Conservation (phyloP, 1,140 invertebrate species). For the Lasaia peninsularis region DNA sequence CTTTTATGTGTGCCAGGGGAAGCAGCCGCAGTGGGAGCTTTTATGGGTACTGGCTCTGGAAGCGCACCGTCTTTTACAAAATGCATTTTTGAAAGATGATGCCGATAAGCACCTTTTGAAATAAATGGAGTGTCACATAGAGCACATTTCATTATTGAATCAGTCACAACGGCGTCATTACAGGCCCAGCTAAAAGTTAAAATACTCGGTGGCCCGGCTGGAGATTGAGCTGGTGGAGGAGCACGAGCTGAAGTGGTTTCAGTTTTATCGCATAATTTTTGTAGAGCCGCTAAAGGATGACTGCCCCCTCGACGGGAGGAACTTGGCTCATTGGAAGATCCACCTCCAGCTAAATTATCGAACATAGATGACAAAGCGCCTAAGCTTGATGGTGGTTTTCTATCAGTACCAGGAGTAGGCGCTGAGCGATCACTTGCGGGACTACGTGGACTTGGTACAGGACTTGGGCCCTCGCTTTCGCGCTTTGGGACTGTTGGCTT, state of each 20-base stretch:
- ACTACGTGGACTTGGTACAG: slow-evolving; percentile 81
- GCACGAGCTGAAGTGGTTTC: slow-evolving; percentile 81
- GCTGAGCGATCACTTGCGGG: slow-evolving; percentile 86
- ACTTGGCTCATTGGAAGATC: slow-evolving; percentile 64
- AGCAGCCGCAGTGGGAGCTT: slow-evolving; percentile 60
- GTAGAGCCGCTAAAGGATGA: slow-evolving; percentile 93
- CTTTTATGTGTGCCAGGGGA: slow-evolving; percentile 69
- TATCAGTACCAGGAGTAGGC: slow-evolving; percentile 82
- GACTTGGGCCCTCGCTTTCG: slow-evolving; percentile 69
- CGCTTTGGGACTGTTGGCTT: slow-evolving; percentile 55
- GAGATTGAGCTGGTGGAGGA: slow-evolving; percentile 64
- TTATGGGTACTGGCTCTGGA: slow-evolving; percentile 83
- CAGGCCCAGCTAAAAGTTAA: slow-evolving; percentile 95
- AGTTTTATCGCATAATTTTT: slow-evolving; percentile 96
- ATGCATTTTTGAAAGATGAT: slow-evolving; percentile 97
- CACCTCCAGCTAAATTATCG: slow-evolving; percentile 84
- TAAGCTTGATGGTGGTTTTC: slow-evolving; percentile 84
- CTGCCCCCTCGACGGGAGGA: slow-evolving; percentile 83
- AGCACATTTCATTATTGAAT: slow-evolving; percentile 95
- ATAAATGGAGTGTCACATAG: slow-evolving; percentile 98
- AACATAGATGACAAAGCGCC: slow-evolving; percentile 93
- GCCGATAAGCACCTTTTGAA: slow-evolving; percentile 96
- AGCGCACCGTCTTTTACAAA: slow-evolving; percentile 95
- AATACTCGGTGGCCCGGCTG: slow-evolving; percentile 87
- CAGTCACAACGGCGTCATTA: slow-evolving; percentile 92